Base-by-base conservation (phyloP, 2,797 vertebrate genomes). In the Sardinella longiceps region DNA sequence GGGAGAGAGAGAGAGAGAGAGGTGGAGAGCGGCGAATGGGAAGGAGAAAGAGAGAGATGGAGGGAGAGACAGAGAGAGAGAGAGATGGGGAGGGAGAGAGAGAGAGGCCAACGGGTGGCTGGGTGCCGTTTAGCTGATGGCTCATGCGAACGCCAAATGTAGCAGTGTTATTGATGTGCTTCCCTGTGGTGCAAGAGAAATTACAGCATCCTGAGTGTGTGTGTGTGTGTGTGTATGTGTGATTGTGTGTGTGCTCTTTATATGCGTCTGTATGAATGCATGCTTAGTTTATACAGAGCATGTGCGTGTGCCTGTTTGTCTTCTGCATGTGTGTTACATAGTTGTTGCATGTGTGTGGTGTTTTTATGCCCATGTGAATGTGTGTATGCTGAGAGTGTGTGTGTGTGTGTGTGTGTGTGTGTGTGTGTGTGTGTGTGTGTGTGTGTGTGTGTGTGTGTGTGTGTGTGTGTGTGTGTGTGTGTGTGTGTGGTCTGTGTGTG, bases 111-210 rank as follows among this genome's bases (percentile, higher is more conserved):
- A 11, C 11, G 58, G 25, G 9, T 30, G 25, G 60, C 25, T 74
- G 66, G 66, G 33, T 74, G 60, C 30, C 39, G 23, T 30, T 70
- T 14, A 7, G 30, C 63, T 70, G 10, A 33, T 74, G 66, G 30
- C 66, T 74, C 3, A 37, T 37, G 66, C 20, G 30, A 30, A 37
- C 30, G 15, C 14, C 6, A 5, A 37, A 37, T 74, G 66, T 74
- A 74, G 66, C 66, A 39, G 33, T 1, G 30, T 74, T 74, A 74
- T 74, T 39, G 66, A 74, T 74, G 66, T 74, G 66, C 66, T 39
- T 37, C 66, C 30, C 66, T 74, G 30, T 20, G 66, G 63, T 70
- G 30, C 11, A 25, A 70, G 9, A 70, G 30, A 70, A 70, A 70
- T 12, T 30, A 33, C 63, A 70, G 28, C 63, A 70, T 30, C 63